Evolutionary conservation across 2,888 invertebrate species (phyloP).

Genomic region (Dolichomitus sp.): DNA sequence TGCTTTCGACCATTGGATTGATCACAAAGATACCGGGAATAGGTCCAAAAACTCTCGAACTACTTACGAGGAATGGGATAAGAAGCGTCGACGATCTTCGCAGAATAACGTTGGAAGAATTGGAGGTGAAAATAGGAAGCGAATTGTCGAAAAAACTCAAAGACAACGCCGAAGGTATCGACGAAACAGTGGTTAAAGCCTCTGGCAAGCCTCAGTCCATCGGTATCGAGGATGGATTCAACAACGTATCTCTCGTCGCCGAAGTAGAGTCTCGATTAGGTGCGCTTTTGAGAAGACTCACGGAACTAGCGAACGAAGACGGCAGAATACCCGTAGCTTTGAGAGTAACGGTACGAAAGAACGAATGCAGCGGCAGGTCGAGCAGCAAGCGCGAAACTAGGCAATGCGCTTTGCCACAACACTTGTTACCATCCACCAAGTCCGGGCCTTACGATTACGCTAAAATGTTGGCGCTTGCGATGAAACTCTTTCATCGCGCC

Average conservation of each 20-base stretch:
- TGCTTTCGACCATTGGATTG: slow-evolving; percentile 90
- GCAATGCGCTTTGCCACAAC: slow-evolving; percentile 88
- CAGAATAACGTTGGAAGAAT: slow-evolving; percentile 88
- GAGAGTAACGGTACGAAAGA: slow-evolving; percentile 92
- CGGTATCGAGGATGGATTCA: slow-evolving; percentile 93
- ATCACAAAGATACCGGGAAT: slow-evolving; percentile 92
- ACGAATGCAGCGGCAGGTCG: slow-evolving; percentile 87
- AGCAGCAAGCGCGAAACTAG: slow-evolving; percentile 92
- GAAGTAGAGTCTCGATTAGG: slow-evolving; percentile 92
- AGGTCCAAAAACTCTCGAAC: slow-evolving; percentile 90
- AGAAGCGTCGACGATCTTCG: slow-evolving; percentile 90
- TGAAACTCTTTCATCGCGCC: slow-evolving; percentile 92
- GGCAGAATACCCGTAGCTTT: slow-evolving; percentile 93
- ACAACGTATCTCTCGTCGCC: slow-evolving; percentile 90
- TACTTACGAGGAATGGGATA: slow-evolving; percentile 88
- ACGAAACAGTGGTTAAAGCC: slow-evolving; percentile 91
- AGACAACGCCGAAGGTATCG: slow-evolving; percentile 92
- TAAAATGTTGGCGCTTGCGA: slow-evolving; percentile 90
- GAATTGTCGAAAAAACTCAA: slow-evolving; percentile 91
- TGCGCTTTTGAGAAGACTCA: slow-evolving; percentile 90
- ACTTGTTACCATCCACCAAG: slow-evolving; percentile 89
- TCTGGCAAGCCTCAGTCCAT: slow-evolving; percentile 93
- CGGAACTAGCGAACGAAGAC: slow-evolving; percentile 92
- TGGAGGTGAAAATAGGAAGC: slow-evolving; percentile 88
- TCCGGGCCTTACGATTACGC: slow-evolving; percentile 88